Evolutionary conservation across 2,888 invertebrate species (phyloP), one percentile per base, ranked within the genome.

Genomic region (Smittia aterrima): DNA sequence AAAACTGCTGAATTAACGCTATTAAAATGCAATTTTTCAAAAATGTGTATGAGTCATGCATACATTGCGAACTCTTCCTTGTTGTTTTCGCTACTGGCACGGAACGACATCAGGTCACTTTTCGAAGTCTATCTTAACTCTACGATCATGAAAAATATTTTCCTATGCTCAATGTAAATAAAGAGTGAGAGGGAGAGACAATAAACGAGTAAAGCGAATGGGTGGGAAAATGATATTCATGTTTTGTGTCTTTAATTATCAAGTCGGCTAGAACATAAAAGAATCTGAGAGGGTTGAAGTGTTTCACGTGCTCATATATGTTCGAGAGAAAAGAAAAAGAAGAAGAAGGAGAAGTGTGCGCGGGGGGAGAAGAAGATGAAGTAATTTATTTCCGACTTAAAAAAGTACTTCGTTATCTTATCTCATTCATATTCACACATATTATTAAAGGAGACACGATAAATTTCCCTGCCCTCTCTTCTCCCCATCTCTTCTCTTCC

Each of bases 1-100:
- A 70, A 70, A 54, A 41, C 20, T 70, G 70, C 70, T 70, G 70
- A 70, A 70, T 70, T 70, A 70, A 70, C 70, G 70, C 70, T 70
- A 70, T 70, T 70, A 70, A 53, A 41, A 13, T 70, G 70, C 70
- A 53, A 70, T 70, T 70, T 70, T 70, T 70, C 70, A 70, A 70
- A 68, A 47, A 18, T 58, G 9, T 20, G 4, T 58, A 58, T 47
- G 47, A 47, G 47, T 47, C 47, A 47, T 47, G 47, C 47, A 47
- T 11, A 47, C 47, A 47, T 47, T 47, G 47, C 47, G 32, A 3
- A 32, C 32, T 32, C 32, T 32, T n/a, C 32, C 32, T 32, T 32
- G 32, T 32, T 47, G 3, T 47, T 7, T 47, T 47, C 47, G 47
- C 47, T 11, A 47, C 47, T 47, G 47, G 47, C 47, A 47, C 47